Evolutionary conservation across 2,888 invertebrate species (phyloP).

Genomic region (Aphidius colemani): DNA sequence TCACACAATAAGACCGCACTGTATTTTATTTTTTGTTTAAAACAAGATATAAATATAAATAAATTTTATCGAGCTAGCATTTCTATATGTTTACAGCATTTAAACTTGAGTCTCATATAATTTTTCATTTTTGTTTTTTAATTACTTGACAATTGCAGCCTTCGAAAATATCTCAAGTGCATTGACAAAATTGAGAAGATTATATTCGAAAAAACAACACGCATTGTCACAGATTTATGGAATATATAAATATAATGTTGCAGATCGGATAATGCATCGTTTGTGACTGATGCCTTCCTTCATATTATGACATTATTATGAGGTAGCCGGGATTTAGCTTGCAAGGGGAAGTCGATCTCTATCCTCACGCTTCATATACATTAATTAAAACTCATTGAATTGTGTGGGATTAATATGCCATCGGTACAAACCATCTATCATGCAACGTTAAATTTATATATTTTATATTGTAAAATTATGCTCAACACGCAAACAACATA

Average conservation of each 20-base stretch:
- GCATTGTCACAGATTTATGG: neutral
- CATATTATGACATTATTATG: neutral
- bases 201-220: neutral
- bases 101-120: neutral
- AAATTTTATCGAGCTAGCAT: constrained; percentile 6
- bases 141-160: neutral
- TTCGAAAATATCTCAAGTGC: neutral
- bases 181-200: neutral
- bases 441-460: neutral
- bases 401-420: constrained; percentile 53
- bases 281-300: constrained; percentile 19
- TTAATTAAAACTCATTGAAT: constrained; percentile 52
- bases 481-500: constrained; percentile 16
- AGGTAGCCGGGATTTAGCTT: constrained; percentile 3
- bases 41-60: constrained; percentile 7
- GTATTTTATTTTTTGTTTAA: neutral
- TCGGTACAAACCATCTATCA: constrained; percentile 37
- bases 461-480: constrained; percentile 6
- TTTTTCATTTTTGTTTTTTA: constrained; percentile 1
- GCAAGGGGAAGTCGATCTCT: constrained; percentile 44
- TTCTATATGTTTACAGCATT: neutral
- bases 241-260: neutral
- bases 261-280: constrained; percentile 13
- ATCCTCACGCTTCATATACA: constrained; percentile 54
- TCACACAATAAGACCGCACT: too few species aligned